phyloP scores from a whole-genome alignment of 2,888 invertebrate species.

The Megamerina dolium region DNA sequence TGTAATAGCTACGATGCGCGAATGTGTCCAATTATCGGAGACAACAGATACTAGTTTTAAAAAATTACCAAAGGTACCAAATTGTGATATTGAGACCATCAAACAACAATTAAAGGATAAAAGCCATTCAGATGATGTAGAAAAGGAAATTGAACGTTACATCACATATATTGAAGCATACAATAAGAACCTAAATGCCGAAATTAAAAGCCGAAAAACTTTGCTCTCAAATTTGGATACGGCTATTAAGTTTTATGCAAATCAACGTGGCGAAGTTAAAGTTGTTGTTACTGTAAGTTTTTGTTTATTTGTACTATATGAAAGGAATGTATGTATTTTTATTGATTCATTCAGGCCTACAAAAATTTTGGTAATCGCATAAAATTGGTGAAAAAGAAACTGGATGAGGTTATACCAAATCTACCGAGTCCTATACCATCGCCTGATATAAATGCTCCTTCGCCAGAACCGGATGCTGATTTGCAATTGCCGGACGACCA shows the following conservation, averaged over 20 bases:
- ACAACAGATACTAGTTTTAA: slow-evolving; percentile 66
- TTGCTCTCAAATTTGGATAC: slow-evolving; percentile 72
- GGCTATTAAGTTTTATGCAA: slow-evolving; percentile 80
- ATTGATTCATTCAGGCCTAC: slow-evolving; percentile 64
- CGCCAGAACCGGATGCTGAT: slow-evolving; percentile 78
- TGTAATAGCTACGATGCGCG: slow-evolving; percentile 68
- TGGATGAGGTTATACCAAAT: slow-evolving; percentile 73
- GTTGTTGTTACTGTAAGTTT: slow-evolving; percentile 86
- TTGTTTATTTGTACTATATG: neutral
- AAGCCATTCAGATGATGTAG: slow-evolving; percentile 78
- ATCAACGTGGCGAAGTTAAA: slow-evolving; percentile 89
- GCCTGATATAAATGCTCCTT: slow-evolving; percentile 62
- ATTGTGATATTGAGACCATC: slow-evolving; percentile 72
- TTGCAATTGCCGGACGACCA: slow-evolving; percentile 63
- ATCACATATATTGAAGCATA: slow-evolving; percentile 73
- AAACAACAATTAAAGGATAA: slow-evolving; percentile 81
- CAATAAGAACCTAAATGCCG: slow-evolving; percentile 71
- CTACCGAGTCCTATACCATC: slow-evolving; percentile 60
- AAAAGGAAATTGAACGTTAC: slow-evolving; percentile 79
- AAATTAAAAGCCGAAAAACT: slow-evolving; percentile 73
- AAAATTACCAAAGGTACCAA: slow-evolving; percentile 49
- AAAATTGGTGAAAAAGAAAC: slow-evolving; percentile 74
- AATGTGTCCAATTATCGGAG: slow-evolving; percentile 65
- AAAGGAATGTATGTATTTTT: neutral
- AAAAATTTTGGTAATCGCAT: slow-evolving; percentile 88